Conservation (phyloP, 2,888 invertebrate species). For the Cataglyphis albicans region DNA sequence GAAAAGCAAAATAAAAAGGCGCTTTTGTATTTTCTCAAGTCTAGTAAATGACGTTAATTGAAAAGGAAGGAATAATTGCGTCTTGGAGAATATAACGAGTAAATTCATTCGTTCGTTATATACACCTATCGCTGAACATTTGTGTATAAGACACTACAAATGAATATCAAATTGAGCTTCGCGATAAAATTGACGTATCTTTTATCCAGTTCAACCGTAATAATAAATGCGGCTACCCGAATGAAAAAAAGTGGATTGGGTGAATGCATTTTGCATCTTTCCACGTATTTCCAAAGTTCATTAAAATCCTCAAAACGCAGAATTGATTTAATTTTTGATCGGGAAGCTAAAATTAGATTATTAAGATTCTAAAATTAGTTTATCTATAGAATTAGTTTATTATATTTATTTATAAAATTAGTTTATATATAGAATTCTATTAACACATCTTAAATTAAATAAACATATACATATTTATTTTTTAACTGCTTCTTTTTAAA, state of each 20-base stretch:
- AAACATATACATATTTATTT: background rate
- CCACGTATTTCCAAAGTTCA: background rate
- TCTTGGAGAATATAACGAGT: background rate
- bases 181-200: background rate
- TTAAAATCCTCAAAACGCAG: conserved; percentile 3
- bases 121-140: background rate
- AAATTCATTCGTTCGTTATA: background rate
- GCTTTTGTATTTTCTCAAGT: background rate
- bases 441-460: background rate
- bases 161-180: conserved; percentile 3
- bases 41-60: conserved; percentile 22
- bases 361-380: background rate
- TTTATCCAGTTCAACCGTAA: background rate
- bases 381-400: background rate
- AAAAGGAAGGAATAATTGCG: background rate
- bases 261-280: conserved; percentile 1
- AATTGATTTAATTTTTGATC: conserved; percentile 1
- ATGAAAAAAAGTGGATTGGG: background rate
- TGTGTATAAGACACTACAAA: background rate
- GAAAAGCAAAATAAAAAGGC: background rate
- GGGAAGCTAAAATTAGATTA: background rate
- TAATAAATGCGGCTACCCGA: background rate
- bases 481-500: background rate
- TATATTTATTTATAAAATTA: background rate
- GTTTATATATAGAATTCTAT: background rate